Conservation (phyloP, 92 coral and sea anemone genomes). For the Siderastrea radians region DNA sequence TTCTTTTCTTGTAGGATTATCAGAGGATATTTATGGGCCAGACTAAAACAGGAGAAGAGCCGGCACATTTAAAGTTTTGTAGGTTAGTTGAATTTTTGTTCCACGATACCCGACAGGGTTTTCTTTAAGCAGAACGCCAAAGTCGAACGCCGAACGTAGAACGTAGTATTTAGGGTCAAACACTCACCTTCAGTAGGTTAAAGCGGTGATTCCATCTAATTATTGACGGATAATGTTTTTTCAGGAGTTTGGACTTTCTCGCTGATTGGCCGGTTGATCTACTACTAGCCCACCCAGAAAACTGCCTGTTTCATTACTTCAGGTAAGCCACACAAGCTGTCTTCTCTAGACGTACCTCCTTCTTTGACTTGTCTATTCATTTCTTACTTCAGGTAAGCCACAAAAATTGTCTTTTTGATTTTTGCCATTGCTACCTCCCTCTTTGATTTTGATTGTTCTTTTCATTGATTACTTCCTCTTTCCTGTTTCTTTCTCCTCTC, state of each 20-base stretch:
- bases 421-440: no score
- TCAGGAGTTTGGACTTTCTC: constrained; percentile 87
- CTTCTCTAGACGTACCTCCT: neutral
- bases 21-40: constrained; percentile 87
- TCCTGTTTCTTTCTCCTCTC: neutral
- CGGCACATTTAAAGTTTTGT: constrained; percentile 83
- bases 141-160: no score
- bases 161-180: no score
- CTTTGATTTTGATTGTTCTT: no score
- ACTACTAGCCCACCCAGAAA: constrained; percentile 74
- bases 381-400: neutral
- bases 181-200: no score
- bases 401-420: no score
- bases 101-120: no score
- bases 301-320: constrained; percentile 92
- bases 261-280: constrained; percentile 92
- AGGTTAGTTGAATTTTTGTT: constrained; percentile 56
- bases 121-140: no score
- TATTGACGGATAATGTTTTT: neutral
- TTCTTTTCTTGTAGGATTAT: constrained; percentile 66
- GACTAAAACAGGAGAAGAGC: constrained; percentile 83
- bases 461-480: neutral
- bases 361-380: neutral
- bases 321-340: constrained; percentile 62
- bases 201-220: neutral